Conservation (phyloP, 1,140 invertebrate species). For the Drosophila carrolli region DNA sequence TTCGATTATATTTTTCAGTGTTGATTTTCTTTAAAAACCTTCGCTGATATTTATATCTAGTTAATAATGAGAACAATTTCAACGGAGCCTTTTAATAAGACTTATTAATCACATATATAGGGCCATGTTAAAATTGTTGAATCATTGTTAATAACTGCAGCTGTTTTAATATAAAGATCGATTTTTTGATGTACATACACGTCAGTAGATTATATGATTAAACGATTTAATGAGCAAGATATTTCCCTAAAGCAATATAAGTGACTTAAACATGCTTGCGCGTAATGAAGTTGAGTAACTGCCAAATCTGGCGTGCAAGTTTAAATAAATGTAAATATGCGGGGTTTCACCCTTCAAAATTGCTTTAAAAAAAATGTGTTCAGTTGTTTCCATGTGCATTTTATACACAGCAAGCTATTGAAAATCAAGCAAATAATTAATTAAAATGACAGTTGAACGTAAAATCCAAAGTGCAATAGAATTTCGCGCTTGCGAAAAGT, state of each 20-base stretch:
- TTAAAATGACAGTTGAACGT: constrained; percentile 43
- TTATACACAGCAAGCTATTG: constrained; percentile 21
- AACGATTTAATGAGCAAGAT: too few species aligned
- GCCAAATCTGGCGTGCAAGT: neutral
- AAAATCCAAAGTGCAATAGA: constrained; percentile 58
- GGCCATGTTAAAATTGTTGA: too few species aligned
- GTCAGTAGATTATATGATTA: too few species aligned
- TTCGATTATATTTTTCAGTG: too few species aligned
- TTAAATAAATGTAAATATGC: too few species aligned
- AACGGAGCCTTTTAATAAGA: neutral
- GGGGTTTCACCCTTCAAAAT: neutral
- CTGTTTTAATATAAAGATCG: neutral
- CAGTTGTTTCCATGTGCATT: neutral
- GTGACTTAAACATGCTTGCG: neutral
- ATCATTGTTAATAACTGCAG: neutral
- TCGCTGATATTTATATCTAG: neutral
- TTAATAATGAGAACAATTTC: neutral
- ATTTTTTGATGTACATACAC: neutral
- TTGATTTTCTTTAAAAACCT: neutral
- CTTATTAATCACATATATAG: neutral
- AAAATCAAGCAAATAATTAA: constrained; percentile 24
- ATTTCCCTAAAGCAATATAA: too few species aligned
- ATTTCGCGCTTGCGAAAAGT: constrained; percentile 31
- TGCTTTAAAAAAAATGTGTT: neutral
- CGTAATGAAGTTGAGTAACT: neutral